Base-by-base conservation (phyloP, 2,888 invertebrate genomes). In the Phengaris alcon region DNA sequence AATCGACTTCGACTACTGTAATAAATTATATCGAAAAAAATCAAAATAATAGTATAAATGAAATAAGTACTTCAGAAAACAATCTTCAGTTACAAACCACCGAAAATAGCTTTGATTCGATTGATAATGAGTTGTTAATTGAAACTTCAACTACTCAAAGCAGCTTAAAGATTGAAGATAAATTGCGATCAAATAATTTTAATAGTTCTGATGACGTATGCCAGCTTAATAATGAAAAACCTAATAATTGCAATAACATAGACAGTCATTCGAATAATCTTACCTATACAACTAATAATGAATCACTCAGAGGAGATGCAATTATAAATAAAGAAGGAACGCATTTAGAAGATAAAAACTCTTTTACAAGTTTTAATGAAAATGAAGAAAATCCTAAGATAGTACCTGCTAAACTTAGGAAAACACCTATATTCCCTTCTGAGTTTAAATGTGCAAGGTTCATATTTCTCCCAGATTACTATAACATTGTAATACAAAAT, bases 401-500 rank as follows among this genome's bases (percentile, higher is more conserved):
- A 22, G 84, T 87, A 77, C 87, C 88, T n/a, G 90, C 91, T n/a
- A 90, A 83, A 82, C 82, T 83, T 74, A 85, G 86, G 80, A 87
- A 84, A 79, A 88, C 87, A 78, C 87, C 87, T 80, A 82, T 80
- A 54, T 80, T 83, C 10, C 90, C 89, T 35, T 82, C 81, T 69
- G 84, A 89, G 76, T 94, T 94, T 82, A 83, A 87, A 79, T 94
- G 94, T 81, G 87, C 85, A 79, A 87, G 88, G 94, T 94, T 86
- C 7, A 48, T 48, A 6, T 8, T 48, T 48, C 4, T 48, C 8
- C 6, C 48, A 48, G 0, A 7, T 48, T 48, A 3, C 8, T 48
- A 35, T 35, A 35, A 35, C 35, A 35, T 35, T 35, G 35, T 35
- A 35, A 35, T 57, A 4, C 0, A 73, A 59, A 73, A 57, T 48